A percentile compares a stretch with the other conserved stretches of the same genome.
phyloP scores from a whole-genome alignment of 2,113 vertebrate genomes.

The Epinephelus lanceolatus region DNA sequence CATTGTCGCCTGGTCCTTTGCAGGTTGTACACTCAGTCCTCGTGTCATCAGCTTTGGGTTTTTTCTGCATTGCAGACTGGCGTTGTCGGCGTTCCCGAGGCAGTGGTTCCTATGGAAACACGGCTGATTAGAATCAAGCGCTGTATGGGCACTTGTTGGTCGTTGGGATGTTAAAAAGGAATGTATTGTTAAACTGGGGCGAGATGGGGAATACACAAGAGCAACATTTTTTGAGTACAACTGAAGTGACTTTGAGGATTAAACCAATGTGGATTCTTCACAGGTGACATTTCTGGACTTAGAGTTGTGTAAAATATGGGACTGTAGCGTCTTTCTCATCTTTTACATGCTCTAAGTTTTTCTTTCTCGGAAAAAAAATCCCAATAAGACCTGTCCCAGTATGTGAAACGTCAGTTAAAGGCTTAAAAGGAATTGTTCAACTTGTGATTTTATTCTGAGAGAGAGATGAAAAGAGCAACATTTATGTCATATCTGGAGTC shows the following conservation, averaged over 20 bases:
- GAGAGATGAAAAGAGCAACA: neutral
- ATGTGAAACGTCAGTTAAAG: too few relatives aligned
- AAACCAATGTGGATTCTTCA: neutral
- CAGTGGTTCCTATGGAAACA: constrained; percentile 90
- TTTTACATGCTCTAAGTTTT: neutral
- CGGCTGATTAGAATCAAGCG: constrained; percentile 65
- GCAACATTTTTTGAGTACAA: neutral
- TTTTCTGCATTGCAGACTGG: constrained; percentile 93
- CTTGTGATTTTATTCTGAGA: neutral
- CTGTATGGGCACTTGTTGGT: constrained; percentile 19
- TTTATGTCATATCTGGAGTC: neutral
- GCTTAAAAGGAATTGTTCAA: neutral
- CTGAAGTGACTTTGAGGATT: neutral
- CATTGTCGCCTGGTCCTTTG: constrained; percentile 96
- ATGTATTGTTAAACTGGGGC: constrained; percentile 1
- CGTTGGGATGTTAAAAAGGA: constrained; percentile 6
- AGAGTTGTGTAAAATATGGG: too few relatives aligned
- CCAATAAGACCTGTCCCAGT: neutral
- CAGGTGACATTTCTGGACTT: neutral
- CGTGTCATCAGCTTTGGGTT: constrained; percentile 94
- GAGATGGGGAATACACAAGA: neutral
- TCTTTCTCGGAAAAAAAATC: neutral
- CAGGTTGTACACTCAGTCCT: constrained; percentile 95
- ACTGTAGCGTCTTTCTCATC: neutral
- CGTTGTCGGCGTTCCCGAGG: constrained; percentile 93